Evolutionary conservation across 2,113 vertebrate genomes (phyloP).

Genomic region (Myanophis thanlyinensis): DNA sequence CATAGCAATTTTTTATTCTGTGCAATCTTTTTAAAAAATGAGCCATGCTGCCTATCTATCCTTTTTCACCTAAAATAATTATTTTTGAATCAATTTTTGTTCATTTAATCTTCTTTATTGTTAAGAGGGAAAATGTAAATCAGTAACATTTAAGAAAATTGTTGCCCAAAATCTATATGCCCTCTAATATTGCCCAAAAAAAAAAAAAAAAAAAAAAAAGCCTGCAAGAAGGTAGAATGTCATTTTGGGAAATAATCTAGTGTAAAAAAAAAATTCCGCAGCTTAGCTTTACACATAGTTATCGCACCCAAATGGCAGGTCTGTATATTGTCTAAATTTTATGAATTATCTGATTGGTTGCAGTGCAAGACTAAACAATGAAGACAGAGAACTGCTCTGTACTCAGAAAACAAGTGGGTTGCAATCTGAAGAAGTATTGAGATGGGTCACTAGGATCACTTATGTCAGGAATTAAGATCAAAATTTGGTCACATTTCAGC

Average conservation of each 20-base stretch:
- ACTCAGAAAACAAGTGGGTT: background rate
- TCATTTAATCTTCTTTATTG: background rate
- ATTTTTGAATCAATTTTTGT: background rate
- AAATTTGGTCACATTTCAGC: background rate
- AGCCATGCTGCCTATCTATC: background rate
- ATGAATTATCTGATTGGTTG: background rate
- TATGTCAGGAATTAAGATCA: background rate
- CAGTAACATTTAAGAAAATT: background rate
- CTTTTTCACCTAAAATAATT: background rate
- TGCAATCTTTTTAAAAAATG: background rate
- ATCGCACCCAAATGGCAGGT: background rate
- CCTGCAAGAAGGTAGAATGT: background rate
- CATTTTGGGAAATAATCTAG: background rate
- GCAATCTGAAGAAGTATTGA: background rate
- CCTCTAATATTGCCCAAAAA: background rate
- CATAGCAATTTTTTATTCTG: conserved; percentile 34
- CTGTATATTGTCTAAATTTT: background rate
- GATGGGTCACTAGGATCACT: background rate
- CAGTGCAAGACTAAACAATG: background rate
- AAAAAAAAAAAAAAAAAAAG: too few relatives aligned
- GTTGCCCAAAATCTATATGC: background rate
- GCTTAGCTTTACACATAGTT: background rate
- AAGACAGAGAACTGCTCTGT: background rate
- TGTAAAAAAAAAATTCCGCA: background rate
- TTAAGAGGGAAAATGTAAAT: background rate